Evolutionary conservation across 2,888 invertebrate genomes (phyloP).

Genomic region (Gasteruption jaculator): DNA sequence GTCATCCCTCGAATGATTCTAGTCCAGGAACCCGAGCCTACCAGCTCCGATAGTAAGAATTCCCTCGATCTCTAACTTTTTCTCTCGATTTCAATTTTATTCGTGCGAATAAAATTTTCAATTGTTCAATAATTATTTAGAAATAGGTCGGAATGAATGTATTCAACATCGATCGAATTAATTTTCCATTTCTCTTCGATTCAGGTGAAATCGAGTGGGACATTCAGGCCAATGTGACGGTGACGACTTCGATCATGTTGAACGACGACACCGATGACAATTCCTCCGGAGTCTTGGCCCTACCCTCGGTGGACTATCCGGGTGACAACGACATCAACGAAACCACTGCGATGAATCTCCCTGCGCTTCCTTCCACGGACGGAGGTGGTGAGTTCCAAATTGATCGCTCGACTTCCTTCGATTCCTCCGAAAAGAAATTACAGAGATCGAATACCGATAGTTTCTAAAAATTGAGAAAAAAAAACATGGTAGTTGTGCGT

Average conservation of each 20-base stretch:
- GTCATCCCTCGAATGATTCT: slow-evolving; percentile 63
- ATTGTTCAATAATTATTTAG: slow-evolving; percentile 26
- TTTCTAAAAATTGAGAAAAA: too few relatives aligned
- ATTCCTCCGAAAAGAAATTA: too few relatives aligned
- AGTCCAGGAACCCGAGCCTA: slow-evolving; percentile 55
- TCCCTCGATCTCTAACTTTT: slow-evolving; percentile 8
- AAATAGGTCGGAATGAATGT: slow-evolving; percentile 46
- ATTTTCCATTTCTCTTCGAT: slow-evolving; percentile 10
- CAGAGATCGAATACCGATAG: too few relatives aligned
- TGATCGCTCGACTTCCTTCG: slow-evolving; percentile 7
- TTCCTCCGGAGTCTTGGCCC: slow-evolving; percentile 33
- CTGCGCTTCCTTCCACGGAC: slow-evolving; percentile 35
- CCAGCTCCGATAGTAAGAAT: slow-evolving; percentile 64
- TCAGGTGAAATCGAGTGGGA: slow-evolving; percentile 74
- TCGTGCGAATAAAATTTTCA: slow-evolving; percentile 36
- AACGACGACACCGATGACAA: slow-evolving; percentile 38
- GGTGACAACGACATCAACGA: slow-evolving; percentile 25
- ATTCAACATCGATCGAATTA: neutral
- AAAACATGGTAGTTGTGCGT: too few relatives aligned
- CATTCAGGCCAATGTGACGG: slow-evolving; percentile 56
- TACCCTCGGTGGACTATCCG: slow-evolving; percentile 30
- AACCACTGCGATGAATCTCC: slow-evolving; percentile 27
- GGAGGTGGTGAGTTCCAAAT: slow-evolving; percentile 27
- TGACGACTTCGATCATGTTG: slow-evolving; percentile 41
- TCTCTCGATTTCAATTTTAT: slow-evolving; percentile 8